Evolutionary conservation across 2,797 vertebrate genomes (phyloP).

Genomic region (Neostethus bicornis): DNA sequence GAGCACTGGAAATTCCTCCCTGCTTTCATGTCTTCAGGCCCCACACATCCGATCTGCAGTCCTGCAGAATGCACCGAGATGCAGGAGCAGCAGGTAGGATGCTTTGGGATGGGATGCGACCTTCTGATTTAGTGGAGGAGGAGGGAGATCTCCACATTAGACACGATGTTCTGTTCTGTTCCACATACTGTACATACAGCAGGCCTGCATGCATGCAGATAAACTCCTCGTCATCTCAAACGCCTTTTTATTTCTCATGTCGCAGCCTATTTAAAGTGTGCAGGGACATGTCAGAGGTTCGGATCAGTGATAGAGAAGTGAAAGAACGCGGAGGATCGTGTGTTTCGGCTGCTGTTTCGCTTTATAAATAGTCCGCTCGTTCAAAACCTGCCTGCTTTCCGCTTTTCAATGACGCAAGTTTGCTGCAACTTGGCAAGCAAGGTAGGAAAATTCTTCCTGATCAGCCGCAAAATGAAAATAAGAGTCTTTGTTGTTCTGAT

Average conservation of each 20-base stretch:
- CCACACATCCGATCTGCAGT: too few relatives aligned
- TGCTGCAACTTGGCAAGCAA: conserved; percentile 45
- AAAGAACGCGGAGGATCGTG: conserved; percentile 38
- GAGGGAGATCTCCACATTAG: not conserved
- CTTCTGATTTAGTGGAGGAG: too few relatives aligned
- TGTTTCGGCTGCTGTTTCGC: conserved; percentile 18
- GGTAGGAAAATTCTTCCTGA: conserved; percentile 42
- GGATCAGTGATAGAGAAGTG: conserved; percentile 42
- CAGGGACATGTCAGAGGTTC: conserved; percentile 32
- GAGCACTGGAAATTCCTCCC: conserved; percentile 24
- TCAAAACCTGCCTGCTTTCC: too few relatives aligned
- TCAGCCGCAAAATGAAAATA: conserved; percentile 16
- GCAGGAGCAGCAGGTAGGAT: conserved; percentile 67
- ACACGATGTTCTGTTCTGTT: not conserved
- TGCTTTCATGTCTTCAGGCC: conserved; percentile 72
- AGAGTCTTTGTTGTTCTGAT: conserved; percentile 7
- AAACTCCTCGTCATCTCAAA: too few relatives aligned
- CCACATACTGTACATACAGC: too few relatives aligned
- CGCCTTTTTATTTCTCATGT: too few relatives aligned
- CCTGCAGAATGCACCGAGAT: conserved; percentile 70
- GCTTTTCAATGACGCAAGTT: conserved; percentile 39
- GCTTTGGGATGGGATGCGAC: not conserved
- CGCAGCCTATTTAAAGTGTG: too few relatives aligned
- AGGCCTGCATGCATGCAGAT: too few relatives aligned
- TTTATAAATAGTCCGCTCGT: conserved; percentile 30